These are phyloP conservation scores for Aviceda leuphotes DNA, from an alignment of 2,797 vertebrate species.

Conservation along the genomic window DNA sequence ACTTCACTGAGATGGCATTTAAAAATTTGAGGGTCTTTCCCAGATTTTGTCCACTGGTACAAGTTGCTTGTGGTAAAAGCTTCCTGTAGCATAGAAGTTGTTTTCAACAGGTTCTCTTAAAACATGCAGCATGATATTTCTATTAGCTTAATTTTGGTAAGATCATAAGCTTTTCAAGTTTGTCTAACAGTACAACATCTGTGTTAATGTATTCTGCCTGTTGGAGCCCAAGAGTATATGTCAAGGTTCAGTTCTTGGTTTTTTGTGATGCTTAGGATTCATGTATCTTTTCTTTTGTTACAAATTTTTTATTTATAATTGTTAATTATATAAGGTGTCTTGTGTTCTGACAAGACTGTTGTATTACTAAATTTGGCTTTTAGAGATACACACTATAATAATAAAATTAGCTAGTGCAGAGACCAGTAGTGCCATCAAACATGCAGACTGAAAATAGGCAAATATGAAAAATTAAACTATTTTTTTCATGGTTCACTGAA, in stretches of 20 bases:
- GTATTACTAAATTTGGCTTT: not conserved
- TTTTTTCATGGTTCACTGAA: not conserved
- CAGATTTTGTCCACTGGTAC: not conserved
- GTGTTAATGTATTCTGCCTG: not conserved
- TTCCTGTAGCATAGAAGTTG: not conserved
- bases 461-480: not conserved
- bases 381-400: not conserved
- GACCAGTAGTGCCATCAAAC: not conserved
- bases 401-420: not conserved
- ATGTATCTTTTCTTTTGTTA: not conserved
- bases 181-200: not conserved
- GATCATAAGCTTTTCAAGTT: not conserved
- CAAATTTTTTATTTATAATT: not conserved
- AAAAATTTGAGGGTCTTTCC: not conserved
- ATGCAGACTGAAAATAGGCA: not conserved
- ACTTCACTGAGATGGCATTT: not conserved
- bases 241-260: not conserved
- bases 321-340: not conserved
- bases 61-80: not conserved
- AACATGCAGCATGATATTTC: not conserved
- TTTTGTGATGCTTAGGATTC: not conserved
- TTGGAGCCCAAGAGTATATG: not conserved
- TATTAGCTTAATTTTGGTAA: not conserved
- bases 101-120: not conserved
- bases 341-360: not conserved